Evolutionary conservation across 2,113 vertebrate species (phyloP), one percentile per base, ranked within the genome.

Genomic region (Craseonycteris thonglongyai): DNA sequence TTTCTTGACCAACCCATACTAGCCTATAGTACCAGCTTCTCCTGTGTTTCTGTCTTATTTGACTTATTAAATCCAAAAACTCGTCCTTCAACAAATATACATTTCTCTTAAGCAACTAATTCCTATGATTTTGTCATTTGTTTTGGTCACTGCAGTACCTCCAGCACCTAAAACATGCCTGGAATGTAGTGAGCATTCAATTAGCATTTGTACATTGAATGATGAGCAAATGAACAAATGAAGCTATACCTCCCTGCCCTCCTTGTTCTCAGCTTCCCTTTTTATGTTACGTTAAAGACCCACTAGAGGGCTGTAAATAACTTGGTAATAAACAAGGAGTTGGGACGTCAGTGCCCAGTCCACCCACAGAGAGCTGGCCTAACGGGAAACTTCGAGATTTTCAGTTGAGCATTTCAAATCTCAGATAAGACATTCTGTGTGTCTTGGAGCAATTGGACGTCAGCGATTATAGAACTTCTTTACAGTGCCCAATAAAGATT

Each of bases 291-390:
- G 2, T 7, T 11, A 2, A 45, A 35, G 30, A 35, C 21, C 90
- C 97, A 82, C 90, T 65, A 93, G 97, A 66, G 94, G 95, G 94
- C 95, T 51, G 79, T 45, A 58, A 45, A 33, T 61, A 84, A 47
- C 87, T 3, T 10, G 8, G 0, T 9, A 26, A 42, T 12, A n/a
- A 65, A 28, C 0, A 0, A 85, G 61, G 22, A 79, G 45, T 1
- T 19, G 2, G 30, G 0, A 0, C 1, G 1, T 35, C 59, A n/a
- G 0, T 16, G 8, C 3, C 82, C 7, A 16, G 8, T 22, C 30
- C 33, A 74, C 28, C 35, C 0, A 5, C 49, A n/a, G 84, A 18
- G 26, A 3, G 40, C 28, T 30, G 13, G 54, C 66, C 83, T 76
- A 26, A 49, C 0, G 11, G 66, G 42, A 75, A 47, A 65, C 35